These are phyloP conservation scores for Pseudococcus jackbeardsleyi DNA, from an alignment of 2,888 invertebrate species.

Conservation along the genomic window DNA sequence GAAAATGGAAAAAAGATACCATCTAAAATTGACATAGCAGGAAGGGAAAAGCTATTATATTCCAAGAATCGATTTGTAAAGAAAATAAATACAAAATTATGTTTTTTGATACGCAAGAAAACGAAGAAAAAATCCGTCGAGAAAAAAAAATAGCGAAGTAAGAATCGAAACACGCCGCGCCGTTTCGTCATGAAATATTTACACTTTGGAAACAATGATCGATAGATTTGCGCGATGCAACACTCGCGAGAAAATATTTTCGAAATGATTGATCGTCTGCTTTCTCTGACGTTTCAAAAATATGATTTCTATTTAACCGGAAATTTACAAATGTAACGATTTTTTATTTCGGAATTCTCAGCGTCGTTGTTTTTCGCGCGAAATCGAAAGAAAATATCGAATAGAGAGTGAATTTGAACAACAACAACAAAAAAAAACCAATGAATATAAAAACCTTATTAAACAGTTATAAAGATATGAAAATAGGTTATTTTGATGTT, in stretches of 20 bases:
- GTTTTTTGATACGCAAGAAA: slow-evolving; percentile 6
- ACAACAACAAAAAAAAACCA: too few relatives aligned
- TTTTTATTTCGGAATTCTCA: not conserved
- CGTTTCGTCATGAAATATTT: slow-evolving; percentile 16
- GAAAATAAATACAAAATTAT: slow-evolving; percentile 8
- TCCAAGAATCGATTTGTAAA: slow-evolving; percentile 29
- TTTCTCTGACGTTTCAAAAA: not conserved
- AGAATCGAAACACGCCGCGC: not conserved
- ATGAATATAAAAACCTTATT: too few relatives aligned
- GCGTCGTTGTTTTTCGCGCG: not conserved
- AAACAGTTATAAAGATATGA: too few relatives aligned
- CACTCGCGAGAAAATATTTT: not conserved
- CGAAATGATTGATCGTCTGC: not conserved
- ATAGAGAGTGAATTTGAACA: too few relatives aligned
- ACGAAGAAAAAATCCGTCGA: not conserved
- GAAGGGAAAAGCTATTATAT: slow-evolving; percentile 19
- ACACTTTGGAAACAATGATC: slow-evolving; percentile 22
- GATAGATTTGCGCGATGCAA: slow-evolving; percentile 25
- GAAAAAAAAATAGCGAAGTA: not conserved
- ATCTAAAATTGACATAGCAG: not conserved
- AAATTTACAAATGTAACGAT: slow-evolving; percentile 24
- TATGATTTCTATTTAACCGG: slow-evolving; percentile 21
- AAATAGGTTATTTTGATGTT: too few relatives aligned
- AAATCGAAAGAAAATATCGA: too few relatives aligned
- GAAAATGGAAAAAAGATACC: slow-evolving; percentile 5